Percentiles rank a stretch among this genome's conserved stretches.
These are phyloP conservation scores for Drosophila subobscura DNA, from an alignment of 1,140 invertebrate species.

Conservation along the genomic window DNA sequence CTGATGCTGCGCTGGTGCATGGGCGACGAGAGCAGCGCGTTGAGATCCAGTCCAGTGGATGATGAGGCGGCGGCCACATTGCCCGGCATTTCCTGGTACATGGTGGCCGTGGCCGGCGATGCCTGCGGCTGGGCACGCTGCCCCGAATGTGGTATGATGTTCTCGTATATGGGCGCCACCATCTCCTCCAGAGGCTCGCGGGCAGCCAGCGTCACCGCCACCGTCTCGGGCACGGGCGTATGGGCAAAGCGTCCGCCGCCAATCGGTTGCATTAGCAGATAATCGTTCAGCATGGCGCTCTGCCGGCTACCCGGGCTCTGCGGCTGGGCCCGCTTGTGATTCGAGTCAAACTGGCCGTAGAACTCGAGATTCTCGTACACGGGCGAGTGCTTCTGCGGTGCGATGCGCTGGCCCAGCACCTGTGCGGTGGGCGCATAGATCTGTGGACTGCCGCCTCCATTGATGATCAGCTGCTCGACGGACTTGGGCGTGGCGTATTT, in stretches of 20 bases:
- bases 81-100: constrained; percentile 72
- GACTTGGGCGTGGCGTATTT: constrained; percentile 90
- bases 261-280: constrained; percentile 64
- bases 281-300: constrained; percentile 65
- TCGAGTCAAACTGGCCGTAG: constrained; percentile 85
- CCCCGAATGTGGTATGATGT: constrained; percentile 86
- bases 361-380: constrained; percentile 93
- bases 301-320: constrained; percentile 79
- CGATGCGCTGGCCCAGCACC: constrained; percentile 64
- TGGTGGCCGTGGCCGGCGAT: constrained; percentile 77
- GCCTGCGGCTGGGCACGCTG: constrained; percentile 82
- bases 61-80: constrained; percentile 45
- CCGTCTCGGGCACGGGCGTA: constrained; percentile 73
- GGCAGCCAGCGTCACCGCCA: background rate
- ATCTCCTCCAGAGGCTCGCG: constrained; percentile 26
- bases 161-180: constrained; percentile 88
- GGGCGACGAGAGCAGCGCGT: constrained; percentile 52
- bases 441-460: constrained; percentile 48
- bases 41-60: constrained; percentile 44
- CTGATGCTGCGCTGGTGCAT: constrained; percentile 66
- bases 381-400: constrained; percentile 84
- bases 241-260: constrained; percentile 73
- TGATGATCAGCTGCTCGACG: constrained; percentile 84
- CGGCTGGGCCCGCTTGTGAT: constrained; percentile 84
- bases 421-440: constrained; percentile 70